Percentiles rank a stretch among this genome's conserved stretches.
phyloP scores from a whole-genome alignment of 2,888 invertebrate genomes.

The Cosmia trapezina region DNA sequence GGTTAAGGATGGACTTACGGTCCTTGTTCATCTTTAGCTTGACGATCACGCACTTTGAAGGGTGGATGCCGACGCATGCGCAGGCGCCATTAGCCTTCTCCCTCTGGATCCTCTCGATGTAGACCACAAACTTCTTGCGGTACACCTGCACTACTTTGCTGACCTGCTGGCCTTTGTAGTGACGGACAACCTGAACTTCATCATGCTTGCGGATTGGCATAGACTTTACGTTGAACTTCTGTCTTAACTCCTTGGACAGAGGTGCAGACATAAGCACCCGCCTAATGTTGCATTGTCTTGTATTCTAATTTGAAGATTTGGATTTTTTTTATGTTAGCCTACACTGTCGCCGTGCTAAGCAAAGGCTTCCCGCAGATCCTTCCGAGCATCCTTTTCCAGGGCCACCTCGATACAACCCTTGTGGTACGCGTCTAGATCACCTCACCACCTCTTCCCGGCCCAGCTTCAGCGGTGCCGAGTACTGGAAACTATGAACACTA shows the following conservation, averaged over 20 bases:
- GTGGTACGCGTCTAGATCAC: too few relatives aligned
- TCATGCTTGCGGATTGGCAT: slow-evolving; percentile 99
- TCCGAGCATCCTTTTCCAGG: too few relatives aligned
- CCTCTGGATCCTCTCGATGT: slow-evolving; percentile 99
- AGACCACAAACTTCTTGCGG: slow-evolving; percentile 99
- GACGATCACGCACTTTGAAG: slow-evolving; percentile 99
- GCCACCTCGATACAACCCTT: too few relatives aligned
- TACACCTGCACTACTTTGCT: slow-evolving; percentile 99
- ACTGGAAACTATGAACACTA: too few relatives aligned
- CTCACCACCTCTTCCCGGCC: too few relatives aligned
- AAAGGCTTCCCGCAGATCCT: too few relatives aligned
- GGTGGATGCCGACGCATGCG: slow-evolving; percentile 99
- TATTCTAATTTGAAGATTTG: neutral
- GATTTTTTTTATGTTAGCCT: too few relatives aligned
- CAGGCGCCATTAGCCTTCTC: slow-evolving; percentile 99
- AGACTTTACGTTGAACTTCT: slow-evolving; percentile 99
- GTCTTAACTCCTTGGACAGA: slow-evolving; percentile 98
- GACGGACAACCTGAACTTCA: slow-evolving; percentile 99
- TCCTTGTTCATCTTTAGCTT: slow-evolving; percentile 99
- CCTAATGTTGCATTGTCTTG: slow-evolving; percentile 79
- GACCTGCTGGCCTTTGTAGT: slow-evolving; percentile 99
- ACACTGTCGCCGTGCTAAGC: too few relatives aligned
- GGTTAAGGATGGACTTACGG: slow-evolving; percentile 98
- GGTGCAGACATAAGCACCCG: slow-evolving; percentile 99
- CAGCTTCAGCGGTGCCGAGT: too few relatives aligned